Evolutionary conservation across 2,888 invertebrate genomes (phyloP).

Genomic region (Julus scandinavius): DNA sequence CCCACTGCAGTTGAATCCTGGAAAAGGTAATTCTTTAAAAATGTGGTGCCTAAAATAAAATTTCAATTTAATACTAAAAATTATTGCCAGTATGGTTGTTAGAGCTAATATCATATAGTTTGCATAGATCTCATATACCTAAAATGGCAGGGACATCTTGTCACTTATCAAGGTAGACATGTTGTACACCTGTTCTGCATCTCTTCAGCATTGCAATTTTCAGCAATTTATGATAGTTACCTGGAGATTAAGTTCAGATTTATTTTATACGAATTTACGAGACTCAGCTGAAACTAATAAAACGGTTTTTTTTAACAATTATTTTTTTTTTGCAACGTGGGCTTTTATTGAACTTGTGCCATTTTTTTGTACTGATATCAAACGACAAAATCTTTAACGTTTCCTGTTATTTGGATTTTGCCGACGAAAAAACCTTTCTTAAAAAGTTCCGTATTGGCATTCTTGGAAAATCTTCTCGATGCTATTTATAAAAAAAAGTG

Average conservation of each 20-base stretch:
- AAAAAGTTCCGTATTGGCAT: constrained; percentile 6
- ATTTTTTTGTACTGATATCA: constrained; percentile 37
- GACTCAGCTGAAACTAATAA: neutral
- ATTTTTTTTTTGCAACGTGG: neutral
- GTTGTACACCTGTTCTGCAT: neutral
- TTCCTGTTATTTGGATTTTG: constrained; percentile 35
- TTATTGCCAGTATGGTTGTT: neutral
- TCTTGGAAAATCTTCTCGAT: neutral
- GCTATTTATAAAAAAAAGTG: constrained; percentile 5
- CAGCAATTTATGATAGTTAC: neutral
- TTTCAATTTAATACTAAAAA: neutral
- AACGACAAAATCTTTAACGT: constrained; percentile 25
- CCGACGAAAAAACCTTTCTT: neutral
- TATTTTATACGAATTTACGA: neutral
- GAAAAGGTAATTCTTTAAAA: no score
- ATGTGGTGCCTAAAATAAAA: no score
- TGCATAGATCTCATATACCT: neutral
- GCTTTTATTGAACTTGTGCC: constrained; percentile 38
- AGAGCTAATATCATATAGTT: neutral
- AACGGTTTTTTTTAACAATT: neutral
- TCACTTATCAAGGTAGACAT: neutral
- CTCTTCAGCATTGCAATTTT: neutral
- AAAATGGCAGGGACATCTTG: neutral
- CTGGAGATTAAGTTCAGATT: neutral
- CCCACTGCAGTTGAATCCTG: no score